These are phyloP conservation scores for Andinoacara biseriatus DNA, from an alignment of 2,113 vertebrate species.

Conservation along the genomic window DNA sequence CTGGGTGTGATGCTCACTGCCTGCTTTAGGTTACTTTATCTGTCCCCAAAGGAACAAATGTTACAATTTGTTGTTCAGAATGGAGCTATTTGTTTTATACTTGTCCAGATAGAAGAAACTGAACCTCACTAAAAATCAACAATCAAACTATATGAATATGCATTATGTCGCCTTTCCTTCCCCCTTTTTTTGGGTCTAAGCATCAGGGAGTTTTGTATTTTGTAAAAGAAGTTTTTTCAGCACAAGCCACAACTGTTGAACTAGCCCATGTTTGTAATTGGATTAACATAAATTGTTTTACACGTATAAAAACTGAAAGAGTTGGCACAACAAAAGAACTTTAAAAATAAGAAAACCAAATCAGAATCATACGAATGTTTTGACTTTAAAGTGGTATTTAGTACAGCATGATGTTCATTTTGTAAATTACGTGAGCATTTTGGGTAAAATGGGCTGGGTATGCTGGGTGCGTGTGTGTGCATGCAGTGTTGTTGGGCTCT, in stretches of 20 bases:
- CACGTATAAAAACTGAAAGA: neutral
- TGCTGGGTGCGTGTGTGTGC: neutral
- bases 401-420: neutral
- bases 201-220: neutral
- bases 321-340: neutral
- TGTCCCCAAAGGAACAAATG: neutral
- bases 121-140: neutral
- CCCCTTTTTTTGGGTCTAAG: neutral
- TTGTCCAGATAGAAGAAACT: neutral
- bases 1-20: neutral
- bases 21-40: neutral
- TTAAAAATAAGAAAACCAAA: neutral
- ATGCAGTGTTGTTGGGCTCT: neutral
- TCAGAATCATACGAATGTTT: too few species aligned
- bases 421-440: neutral
- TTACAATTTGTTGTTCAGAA: neutral
- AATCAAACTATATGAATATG: neutral
- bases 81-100: neutral
- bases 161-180: fast-evolving
- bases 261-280: neutral
- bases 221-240: neutral
- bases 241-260: neutral
- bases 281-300: neutral
- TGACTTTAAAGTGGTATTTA: neutral
- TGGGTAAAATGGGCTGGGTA: neutral